Evolutionary conservation across 2,113 vertebrate species (phyloP), one percentile per base, ranked within the genome.

Genomic region (Talpa occidentalis): DNA sequence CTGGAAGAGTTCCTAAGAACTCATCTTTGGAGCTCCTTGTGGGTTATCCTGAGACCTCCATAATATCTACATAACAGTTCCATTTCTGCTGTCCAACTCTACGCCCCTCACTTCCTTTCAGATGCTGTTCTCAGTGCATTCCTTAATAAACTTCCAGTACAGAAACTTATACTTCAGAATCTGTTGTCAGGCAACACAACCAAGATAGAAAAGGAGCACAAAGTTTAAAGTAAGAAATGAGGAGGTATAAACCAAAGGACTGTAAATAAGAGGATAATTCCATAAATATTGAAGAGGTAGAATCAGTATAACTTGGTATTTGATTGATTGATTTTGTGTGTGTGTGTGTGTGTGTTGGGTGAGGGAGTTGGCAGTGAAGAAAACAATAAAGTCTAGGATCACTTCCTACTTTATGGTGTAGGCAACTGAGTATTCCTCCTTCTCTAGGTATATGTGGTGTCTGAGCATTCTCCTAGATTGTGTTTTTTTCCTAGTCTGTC

Each of bases 241-340:
- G 82, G 28, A 56, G 5, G 9, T 72, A 3, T 44, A 81, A 79
- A 69, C 28, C 30, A 32, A 21, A n/a, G 40, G 4, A 17, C 47
- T 73, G 10, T 76, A 82, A 56, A 72, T 40, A n/a, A 90, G n/a
- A 95, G 24, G 10, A 86, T 64, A 93, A 64, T 70, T 82, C 8
- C 4, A 60, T 49, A 44, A 77, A 81, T 70, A 87, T 47, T 74
- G 40, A 88, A 49, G 54, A 77, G 22, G 26, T 40, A 67, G 64
- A 66, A 26, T 74, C 42, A 81, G 22, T 24, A 44, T 59, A 56
- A 52, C 14, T 49, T 44, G 22, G 16, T 37, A 76, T 72, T 49
- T 72, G 44, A 72, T 0, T 56, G 15, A 60, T 60, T 52, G 49
- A 52, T 52, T 52, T 14, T 66, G 37, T 40, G 52, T 30, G 9